Evolutionary conservation across 2,113 vertebrate species (phyloP).

Genomic region (Columbina picui): DNA sequence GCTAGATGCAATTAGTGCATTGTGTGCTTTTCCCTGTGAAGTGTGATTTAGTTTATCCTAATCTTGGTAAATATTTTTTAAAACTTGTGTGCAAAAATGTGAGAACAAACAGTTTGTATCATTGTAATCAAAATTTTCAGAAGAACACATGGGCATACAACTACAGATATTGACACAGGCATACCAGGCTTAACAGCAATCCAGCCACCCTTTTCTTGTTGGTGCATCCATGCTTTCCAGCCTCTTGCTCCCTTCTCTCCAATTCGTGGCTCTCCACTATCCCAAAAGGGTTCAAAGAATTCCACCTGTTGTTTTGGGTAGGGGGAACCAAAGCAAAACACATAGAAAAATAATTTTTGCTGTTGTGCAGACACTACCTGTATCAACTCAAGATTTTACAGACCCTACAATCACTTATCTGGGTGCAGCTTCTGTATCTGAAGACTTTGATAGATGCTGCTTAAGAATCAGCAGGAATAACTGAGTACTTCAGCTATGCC

Average conservation of each 20-base stretch:
- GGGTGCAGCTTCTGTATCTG: neutral
- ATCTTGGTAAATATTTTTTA: neutral
- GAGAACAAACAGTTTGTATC: neutral
- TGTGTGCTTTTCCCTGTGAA: neutral
- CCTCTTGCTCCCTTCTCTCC: slow-evolving; percentile 91
- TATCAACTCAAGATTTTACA: neutral
- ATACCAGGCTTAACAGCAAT: slow-evolving; percentile 83
- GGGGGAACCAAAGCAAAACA: neutral
- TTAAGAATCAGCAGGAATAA: neutral
- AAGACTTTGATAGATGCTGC: neutral
- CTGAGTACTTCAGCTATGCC: neutral
- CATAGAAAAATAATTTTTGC: neutral
- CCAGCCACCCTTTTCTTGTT: slow-evolving; percentile 97
- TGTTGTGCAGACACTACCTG: neutral
- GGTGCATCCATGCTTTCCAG: slow-evolving; percentile 95
- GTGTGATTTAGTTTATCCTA: neutral
- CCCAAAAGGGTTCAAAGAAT: slow-evolving; percentile 97
- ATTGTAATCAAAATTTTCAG: neutral
- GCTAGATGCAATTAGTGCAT: neutral
- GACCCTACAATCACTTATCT: neutral
- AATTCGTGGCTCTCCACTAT: slow-evolving; percentile 90
- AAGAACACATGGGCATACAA: neutral
- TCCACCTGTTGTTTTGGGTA: slow-evolving; percentile 78
- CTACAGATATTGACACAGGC: neutral
- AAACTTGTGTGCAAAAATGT: neutral